These are phyloP conservation scores for Microtus richardsoni DNA, from an alignment of 2,113 vertebrate genomes.

Conservation along the genomic window DNA sequence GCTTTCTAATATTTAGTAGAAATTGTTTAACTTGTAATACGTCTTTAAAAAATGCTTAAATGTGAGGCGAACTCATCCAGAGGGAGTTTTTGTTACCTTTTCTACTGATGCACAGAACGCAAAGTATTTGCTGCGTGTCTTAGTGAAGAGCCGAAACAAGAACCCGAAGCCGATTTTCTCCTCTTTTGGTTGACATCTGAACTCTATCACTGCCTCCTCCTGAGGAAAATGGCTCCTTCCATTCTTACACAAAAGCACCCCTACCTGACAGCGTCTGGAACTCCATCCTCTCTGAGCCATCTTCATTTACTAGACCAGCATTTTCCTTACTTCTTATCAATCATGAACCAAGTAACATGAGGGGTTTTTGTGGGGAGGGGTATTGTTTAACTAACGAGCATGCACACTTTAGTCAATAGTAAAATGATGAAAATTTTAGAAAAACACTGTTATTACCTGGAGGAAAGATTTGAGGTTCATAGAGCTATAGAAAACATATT, in stretches of 20 bases:
- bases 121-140: neutral
- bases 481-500: conserved; percentile 13
- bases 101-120: neutral
- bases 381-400: neutral
- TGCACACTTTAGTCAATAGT: neutral
- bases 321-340: conserved; percentile 51
- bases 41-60: conserved; percentile 41
- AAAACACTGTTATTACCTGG: conserved; percentile 11
- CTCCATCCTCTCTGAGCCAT: neutral
- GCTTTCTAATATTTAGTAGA: conserved; percentile 3
- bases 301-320: neutral
- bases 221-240: neutral
- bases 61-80: neutral
- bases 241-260: conserved; percentile 23
- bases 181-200: neutral
- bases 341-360: neutral
- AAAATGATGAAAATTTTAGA: conserved; percentile 44
- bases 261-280: neutral
- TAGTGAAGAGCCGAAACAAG: neutral
- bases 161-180: neutral
- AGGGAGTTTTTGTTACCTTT: conserved; percentile 45
- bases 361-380: neutral
- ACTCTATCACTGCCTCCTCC: neutral
- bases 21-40: neutral
- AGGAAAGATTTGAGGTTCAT: conserved; percentile 37